A percentile compares a stretch with the other conserved stretches of the same genome.
Conservation (phyloP, 2,888 invertebrate genomes). For the Odontocerum albicorne region DNA sequence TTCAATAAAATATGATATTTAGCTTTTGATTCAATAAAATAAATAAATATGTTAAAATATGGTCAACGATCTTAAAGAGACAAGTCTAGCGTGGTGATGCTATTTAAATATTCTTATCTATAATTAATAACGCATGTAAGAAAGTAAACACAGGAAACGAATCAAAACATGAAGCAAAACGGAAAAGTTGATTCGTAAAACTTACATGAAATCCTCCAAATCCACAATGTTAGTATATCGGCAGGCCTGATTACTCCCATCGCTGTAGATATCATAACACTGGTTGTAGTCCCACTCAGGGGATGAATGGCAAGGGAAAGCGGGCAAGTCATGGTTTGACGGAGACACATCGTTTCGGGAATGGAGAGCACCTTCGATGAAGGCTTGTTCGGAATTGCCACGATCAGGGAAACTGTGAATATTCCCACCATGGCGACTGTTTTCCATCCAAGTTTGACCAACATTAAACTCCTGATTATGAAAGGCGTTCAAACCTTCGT, state of each 20-base stretch:
- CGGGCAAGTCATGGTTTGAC: conserved; percentile 31
- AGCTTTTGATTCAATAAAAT: no score
- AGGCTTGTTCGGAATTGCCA: neutral
- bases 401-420: neutral
- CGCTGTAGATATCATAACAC: conserved; percentile 66
- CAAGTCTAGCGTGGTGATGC: no score
- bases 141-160: neutral
- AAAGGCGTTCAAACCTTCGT: conserved; percentile 25
- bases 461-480: conserved; percentile 15
- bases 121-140: no score
- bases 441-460: conserved; percentile 5
- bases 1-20: no score
- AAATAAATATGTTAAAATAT: no score
- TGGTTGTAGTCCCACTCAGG: conserved; percentile 63
- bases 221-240: conserved; percentile 68
- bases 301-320: conserved; percentile 54
- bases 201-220: conserved; percentile 78
- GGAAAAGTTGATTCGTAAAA: conserved; percentile 38
- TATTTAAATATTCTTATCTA: no score
- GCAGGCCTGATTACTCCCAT: conserved; percentile 59
- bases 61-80: no score
- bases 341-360: conserved; percentile 37
- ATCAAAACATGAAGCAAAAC: neutral
- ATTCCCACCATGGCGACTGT: conserved; percentile 3
- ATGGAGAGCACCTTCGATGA: conserved; percentile 37